These are phyloP conservation scores for Colletes latitarsis DNA, from an alignment of 1,140 invertebrate genomes.

Conservation along the genomic window DNA sequence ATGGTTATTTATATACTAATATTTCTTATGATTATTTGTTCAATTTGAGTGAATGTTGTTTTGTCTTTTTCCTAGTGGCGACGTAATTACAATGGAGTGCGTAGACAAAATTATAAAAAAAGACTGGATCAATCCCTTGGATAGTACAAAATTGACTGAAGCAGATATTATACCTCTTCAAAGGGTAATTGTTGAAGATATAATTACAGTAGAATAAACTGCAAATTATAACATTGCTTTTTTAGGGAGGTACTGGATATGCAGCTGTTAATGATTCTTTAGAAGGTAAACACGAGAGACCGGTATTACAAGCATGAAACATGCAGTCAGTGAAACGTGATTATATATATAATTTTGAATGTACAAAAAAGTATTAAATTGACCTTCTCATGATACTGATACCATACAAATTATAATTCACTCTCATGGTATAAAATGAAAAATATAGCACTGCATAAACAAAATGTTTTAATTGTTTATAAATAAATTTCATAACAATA, in stretches of 20 bases:
- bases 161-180: slow-evolving; percentile 96
- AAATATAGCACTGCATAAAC: too few relatives aligned
- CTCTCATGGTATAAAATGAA: too few relatives aligned
- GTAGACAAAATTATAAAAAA: slow-evolving; percentile 98
- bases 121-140: slow-evolving; percentile 98
- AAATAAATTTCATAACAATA: not conserved
- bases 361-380: not conserved
- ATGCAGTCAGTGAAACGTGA: not conserved
- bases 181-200: slow-evolving; percentile 83
- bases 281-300: slow-evolving; percentile 91
- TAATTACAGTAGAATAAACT: slow-evolving; percentile 5
- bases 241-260: slow-evolving; percentile 97
- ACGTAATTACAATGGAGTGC: slow-evolving; percentile 98
- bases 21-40: not conserved
- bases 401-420: too few relatives aligned
- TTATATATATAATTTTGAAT: slow-evolving; percentile 3
- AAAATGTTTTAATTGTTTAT: too few relatives aligned
- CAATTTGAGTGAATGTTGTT: not conserved
- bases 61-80: slow-evolving; percentile 85
- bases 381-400: not conserved
- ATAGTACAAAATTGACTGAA: slow-evolving; percentile 92
- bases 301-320: slow-evolving; percentile 88
- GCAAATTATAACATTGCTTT: slow-evolving; percentile 54
- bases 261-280: slow-evolving; percentile 92
- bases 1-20: slow-evolving; percentile 76